Conservation (phyloP, 2,888 invertebrate genomes). For the Caenorhabditis wallacei region DNA sequence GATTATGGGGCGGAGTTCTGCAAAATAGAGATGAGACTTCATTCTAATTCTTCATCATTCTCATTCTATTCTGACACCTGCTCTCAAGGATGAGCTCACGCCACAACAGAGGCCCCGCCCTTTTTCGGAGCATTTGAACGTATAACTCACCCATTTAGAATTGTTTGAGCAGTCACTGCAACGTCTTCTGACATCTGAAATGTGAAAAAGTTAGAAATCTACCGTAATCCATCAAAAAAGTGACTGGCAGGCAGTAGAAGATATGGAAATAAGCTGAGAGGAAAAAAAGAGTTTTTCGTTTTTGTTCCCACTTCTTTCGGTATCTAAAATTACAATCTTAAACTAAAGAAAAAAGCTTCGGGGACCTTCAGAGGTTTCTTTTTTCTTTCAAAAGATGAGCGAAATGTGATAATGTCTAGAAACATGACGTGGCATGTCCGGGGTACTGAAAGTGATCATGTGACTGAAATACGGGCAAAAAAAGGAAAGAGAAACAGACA, state of each 20-base stretch:
- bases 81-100: conserved; percentile 24
- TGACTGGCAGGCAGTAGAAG: conserved; percentile 51
- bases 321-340: conserved; percentile 61
- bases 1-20: conserved; percentile 56
- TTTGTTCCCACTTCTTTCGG: conserved; percentile 6
- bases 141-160: conserved; percentile 57
- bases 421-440: conserved; percentile 48
- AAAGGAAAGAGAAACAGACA: conserved; percentile 40
- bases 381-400: conserved; percentile 35
- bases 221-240: conserved; percentile 65
- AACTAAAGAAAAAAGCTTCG: neutral
- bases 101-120: conserved; percentile 36
- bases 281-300: conserved; percentile 9
- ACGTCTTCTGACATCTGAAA: conserved; percentile 69
- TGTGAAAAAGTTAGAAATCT: conserved; percentile 20
- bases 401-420: conserved; percentile 46
- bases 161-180: conserved; percentile 55
- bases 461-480: conserved; percentile 14
- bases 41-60: conserved; percentile 8
- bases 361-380: conserved; percentile 1
- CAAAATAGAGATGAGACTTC: conserved; percentile 29
- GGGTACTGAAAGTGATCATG: conserved; percentile 40
- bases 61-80: conserved; percentile 37
- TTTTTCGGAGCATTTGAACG: neutral
- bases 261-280: conserved; percentile 23